A percentile compares a stretch with the other conserved stretches of the same genome.
phyloP scores from a whole-genome alignment of 2,797 vertebrate genomes.

The Crypturellus tataupa region DNA sequence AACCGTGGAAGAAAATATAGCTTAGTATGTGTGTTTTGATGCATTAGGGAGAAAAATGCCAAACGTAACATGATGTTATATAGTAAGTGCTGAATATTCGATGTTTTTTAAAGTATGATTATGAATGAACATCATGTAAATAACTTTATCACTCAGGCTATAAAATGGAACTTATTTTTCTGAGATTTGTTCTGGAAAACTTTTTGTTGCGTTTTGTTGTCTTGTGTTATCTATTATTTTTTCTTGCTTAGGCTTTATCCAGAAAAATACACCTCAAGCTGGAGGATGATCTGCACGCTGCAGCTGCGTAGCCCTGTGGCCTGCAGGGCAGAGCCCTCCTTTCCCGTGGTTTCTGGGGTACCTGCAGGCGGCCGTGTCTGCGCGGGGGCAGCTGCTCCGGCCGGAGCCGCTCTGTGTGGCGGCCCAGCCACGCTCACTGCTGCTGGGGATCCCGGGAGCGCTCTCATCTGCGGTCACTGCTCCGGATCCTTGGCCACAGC shows the following conservation, averaged over 20 bases:
- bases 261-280: neutral
- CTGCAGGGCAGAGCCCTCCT: neutral
- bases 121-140: neutral
- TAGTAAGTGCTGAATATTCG: neutral
- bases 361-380: too few relatives aligned
- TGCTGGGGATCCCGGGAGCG: fast-evolving
- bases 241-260: neutral
- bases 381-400: too few relatives aligned
- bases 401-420: too few relatives aligned
- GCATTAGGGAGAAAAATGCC: neutral
- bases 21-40: neutral
- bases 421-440: too few relatives aligned
- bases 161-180: neutral
- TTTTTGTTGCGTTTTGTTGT: neutral
- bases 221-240: neutral
- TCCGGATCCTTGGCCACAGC: neutral
- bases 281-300: neutral
- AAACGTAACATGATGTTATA: neutral
- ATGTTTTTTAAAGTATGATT: neutral
- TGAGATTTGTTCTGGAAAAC: neutral
- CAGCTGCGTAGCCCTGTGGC: neutral
- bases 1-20: neutral
- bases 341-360: neutral
- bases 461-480: neutral
- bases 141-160: neutral